Percentiles rank a stretch among this genome's conserved stretches.
Evolutionary conservation across 1,140 invertebrate species (phyloP).

Genomic region (Drosophila nebulosa): DNA sequence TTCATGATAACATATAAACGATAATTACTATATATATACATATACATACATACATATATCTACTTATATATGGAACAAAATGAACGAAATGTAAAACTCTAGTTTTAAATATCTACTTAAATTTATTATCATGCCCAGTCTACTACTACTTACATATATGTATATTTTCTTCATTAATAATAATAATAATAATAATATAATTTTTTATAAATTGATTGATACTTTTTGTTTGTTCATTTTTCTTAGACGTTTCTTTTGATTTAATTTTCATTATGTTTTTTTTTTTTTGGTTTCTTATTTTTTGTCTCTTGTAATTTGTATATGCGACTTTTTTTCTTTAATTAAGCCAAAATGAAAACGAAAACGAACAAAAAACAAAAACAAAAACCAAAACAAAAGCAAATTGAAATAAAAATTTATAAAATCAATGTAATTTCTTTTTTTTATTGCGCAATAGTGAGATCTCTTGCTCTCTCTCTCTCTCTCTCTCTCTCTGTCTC

Average conservation of each 20-base stretch:
- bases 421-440: conserved; percentile 23
- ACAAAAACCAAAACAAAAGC: conserved; percentile 35
- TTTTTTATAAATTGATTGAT: conserved; percentile 1
- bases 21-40: conserved; percentile 18
- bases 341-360: conserved; percentile 55
- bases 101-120: conserved; percentile 35
- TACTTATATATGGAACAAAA: conserved; percentile 7
- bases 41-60: neutral
- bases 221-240: conserved; percentile 14
- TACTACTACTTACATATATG: conserved; percentile 23
- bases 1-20: conserved; percentile 50
- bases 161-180: conserved; percentile 9
- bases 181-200: too few relatives aligned
- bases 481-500: conserved; percentile 10
- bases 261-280: conserved; percentile 13
- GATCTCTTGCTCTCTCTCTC: conserved; percentile 14
- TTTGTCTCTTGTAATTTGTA: neutral
- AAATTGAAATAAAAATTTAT: conserved; percentile 45
- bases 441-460: conserved; percentile 45
- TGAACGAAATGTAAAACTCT: conserved; percentile 8
- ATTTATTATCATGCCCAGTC: conserved; percentile 30
- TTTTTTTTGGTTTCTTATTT: too few relatives aligned
- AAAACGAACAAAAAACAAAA: neutral
- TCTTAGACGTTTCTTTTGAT: neutral
- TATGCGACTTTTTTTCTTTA: conserved; percentile 6